Evolutionary conservation across 2,888 invertebrate genomes (phyloP), one percentile per base, ranked within the genome.

Genomic region (Thumatha senex): DNA sequence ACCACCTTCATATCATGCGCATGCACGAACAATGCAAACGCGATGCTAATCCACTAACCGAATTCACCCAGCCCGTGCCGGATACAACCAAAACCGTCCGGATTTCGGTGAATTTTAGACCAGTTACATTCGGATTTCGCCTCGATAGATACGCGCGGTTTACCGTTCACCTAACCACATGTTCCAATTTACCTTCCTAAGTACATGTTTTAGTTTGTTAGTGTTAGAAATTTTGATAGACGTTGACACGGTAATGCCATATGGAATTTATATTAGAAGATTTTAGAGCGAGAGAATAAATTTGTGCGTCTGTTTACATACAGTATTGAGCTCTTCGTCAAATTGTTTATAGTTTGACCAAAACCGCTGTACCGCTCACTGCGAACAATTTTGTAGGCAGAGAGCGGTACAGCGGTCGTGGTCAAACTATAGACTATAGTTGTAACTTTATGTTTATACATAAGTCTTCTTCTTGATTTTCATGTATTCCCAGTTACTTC

Each of bases 101-200:
- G 76, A 71, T 71, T 64, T 69, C 46, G 63, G 54, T 66, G 74
- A 76, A 70, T 74, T 68, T 70, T 62, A 65, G 61, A 57, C 73
- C 70, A 77, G 74, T 70, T 73, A 61, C 63, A 58, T 63, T 70
- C 77, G 74, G 78, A 81, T 75, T 70, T 78, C 64, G 76, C 76
- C 67, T 69, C 70, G 76, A 71, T 72, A 82, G 80, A 80, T 77
- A 74, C 64, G 64, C 62, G 57, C 61, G 66, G 68, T 61, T 63
- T 62, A 70, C 67, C 78, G 70, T 75, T 53, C 57, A 66, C 62
- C 69, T 70, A 67, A 69, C 60, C 67, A 40, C n/a, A 43, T 42
- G 70, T 70, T 70, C 60, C 62, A 68, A 39, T 39, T 39, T 39
- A 18, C 10, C 18, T 24, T 11, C 60, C 72, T 72, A 66, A 69